Evolutionary conservation across 2,797 vertebrate species (phyloP), one percentile per base, ranked within the genome.

Genomic region (Hypotaenidia philippensis): DNA sequence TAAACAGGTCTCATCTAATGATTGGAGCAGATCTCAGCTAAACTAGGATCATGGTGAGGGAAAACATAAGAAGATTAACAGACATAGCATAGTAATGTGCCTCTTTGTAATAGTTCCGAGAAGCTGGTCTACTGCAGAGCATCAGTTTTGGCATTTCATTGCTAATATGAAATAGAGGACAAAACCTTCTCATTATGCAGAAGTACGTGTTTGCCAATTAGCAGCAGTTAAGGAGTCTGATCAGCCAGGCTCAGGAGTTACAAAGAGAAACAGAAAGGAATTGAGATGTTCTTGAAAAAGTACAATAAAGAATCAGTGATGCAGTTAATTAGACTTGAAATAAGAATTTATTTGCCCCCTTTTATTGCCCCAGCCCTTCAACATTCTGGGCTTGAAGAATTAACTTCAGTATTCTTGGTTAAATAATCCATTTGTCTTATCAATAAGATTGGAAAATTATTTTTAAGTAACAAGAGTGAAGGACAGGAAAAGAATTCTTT

Each of bases 21-120:
- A 87, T 14, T 56, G 74, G 71, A 94, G 94, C 93, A 96, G 87
- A 95, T 89, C 92, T 95, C 88, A 94, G 80, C 93, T 96, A 44
- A 90, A 80, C 77, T 89, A 56, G 32, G 76, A 94, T 94, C 72
- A 64, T 31, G n/a, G 91, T 32, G 77, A 94, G 80, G 91, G 70
- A 84, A 81, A 96, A 49, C 60, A 40, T 87, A 95, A 90, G 83
- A 90, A 88, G 79, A 96, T 97, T 97, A 97, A 86, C 87, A 95
- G 93, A 60, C 91, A 89, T 55, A 95, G 88, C 86, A 85, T 59
- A 94, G 83, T 74, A 90, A 90, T 83, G 60, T 65, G 59, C 38
- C 56, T 70, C 77, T 78, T 4, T 55, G 38, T 89, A 94, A 96
- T 50, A 83, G 81, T 96, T 95, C 87, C 4, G 18, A 96, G 95